Evolutionary conservation across 2,113 vertebrate genomes (phyloP), one percentile per base, ranked within the genome.

Genomic region (Chrysochloris asiatica): DNA sequence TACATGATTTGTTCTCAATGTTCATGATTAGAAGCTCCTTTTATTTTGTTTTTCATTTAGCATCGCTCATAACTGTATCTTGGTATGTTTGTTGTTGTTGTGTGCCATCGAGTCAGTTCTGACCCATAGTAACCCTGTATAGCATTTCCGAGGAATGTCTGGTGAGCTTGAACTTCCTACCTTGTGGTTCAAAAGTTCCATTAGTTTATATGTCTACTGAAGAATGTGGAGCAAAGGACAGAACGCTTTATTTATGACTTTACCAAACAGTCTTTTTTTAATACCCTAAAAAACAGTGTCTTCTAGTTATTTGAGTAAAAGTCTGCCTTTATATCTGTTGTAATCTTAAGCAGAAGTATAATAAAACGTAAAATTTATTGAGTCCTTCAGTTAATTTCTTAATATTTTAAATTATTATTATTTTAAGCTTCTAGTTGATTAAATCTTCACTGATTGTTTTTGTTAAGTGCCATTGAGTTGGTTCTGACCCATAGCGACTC

Each of bases 321-420:
- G 21, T 65, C 21, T 86, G n/a, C n/a, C n/a, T 61, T 61, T 90
- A 85, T 93, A 88, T 30, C 14, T 8, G 8, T 67, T 76, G 43
- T 54, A 67, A 65, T 33, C 54, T 78, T 10, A 69, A 17, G 17
- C 63, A 86, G 75, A 79, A 83, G 83, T 76, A 69, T 16, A 75
- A 47, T 28, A 73, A 73, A 75, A 86, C 38, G 10, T 83, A 52
- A 69, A 82, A 83, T 14, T 83, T 38, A 76, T 9, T 85, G 47
- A 76, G 6, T 50, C 86, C 21, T 28, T 71, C 81, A 36, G 3
- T 83, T 83, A 36, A 73, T 83, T 78, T 84, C 21, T 82, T 88
- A 76, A 38, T 45, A 73, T 91, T 78, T 76, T 30, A 73, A 92
- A 38, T 86, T 43, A 59, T 90, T 75, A 83, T 87, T 83, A 75